A percentile compares a stretch with the other conserved stretches of the same genome.
These are phyloP conservation scores for Pseudorhombus dupliciocellatus DNA, from an alignment of 2,113 vertebrate species.

Conservation along the genomic window DNA sequence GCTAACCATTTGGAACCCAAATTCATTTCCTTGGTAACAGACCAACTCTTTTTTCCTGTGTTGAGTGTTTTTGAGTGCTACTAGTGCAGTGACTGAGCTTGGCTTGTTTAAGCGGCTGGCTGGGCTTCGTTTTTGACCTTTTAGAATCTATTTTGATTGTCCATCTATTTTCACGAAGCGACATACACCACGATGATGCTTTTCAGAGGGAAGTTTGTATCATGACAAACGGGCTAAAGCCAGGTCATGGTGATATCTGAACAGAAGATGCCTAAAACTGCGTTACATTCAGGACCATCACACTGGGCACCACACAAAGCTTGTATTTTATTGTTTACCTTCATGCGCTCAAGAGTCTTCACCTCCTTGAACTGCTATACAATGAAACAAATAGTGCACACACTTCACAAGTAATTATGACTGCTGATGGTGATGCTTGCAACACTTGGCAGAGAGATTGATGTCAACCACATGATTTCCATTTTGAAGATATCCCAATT, in stretches of 20 bases:
- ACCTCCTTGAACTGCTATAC: conserved; percentile 36
- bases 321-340: conserved; percentile 53
- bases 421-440: conserved; percentile 64
- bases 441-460: conserved; percentile 68
- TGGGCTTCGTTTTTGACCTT: conserved; percentile 40
- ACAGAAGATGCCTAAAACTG: conserved; percentile 28
- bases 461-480: conserved; percentile 56
- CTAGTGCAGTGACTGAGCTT: conserved; percentile 35
- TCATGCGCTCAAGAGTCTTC: conserved; percentile 36
- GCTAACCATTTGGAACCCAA: conserved; percentile 27
- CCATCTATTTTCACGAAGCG: conserved; percentile 49
- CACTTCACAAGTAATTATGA: conserved; percentile 54
- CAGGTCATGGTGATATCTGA: conserved; percentile 42
- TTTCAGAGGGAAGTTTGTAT: conserved; percentile 27
- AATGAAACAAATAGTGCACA: conserved; percentile 14
- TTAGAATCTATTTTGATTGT: conserved; percentile 42
- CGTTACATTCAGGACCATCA: conserved; percentile 42
- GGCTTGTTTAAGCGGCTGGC: conserved; percentile 45
- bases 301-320: conserved; percentile 33
- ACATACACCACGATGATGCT: conserved; percentile 49
- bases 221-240: conserved; percentile 12
- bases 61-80: conserved; percentile 58
- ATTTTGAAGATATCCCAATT: conserved; percentile 53
- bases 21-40: conserved; percentile 31
- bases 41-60: conserved; percentile 24